These are phyloP conservation scores for Corythornis vintsioides DNA, from an alignment of 2,113 vertebrate species.

Conservation along the genomic window DNA sequence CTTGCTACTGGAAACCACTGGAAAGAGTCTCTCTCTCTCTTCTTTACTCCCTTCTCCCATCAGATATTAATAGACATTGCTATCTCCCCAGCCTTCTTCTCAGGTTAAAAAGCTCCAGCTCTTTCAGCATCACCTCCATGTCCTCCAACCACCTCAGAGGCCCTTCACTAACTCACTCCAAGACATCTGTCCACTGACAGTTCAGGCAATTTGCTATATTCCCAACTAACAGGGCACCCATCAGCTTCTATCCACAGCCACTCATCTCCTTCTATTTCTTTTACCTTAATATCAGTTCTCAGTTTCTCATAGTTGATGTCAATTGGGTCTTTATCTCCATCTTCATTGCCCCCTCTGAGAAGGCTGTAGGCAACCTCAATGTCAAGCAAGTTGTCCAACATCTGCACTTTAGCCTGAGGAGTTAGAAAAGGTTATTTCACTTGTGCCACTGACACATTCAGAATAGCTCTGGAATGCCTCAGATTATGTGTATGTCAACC, in stretches of 20 bases:
- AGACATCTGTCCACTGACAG: neutral
- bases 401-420: constrained; percentile 92
- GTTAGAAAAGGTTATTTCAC: neutral
- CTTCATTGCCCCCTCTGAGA: constrained; percentile 90
- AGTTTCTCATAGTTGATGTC: constrained; percentile 99
- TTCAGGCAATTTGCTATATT: neutral
- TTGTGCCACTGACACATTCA: neutral
- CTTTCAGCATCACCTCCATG: neutral
- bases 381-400: constrained; percentile 97
- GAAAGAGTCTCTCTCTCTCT: neutral
- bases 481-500: neutral
- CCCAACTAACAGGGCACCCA: neutral
- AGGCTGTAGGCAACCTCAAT: constrained; percentile 98
- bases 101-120: neutral
- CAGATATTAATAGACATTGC: neutral
- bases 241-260: neutral
- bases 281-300: constrained; percentile 92
- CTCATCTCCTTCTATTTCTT: neutral
- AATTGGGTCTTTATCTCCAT: constrained; percentile 92
- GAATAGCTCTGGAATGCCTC: neutral
- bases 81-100: neutral
- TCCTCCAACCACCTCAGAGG: neutral
- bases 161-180: neutral
- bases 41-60: neutral
- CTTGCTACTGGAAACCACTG: neutral